Evolutionary conservation across 2,113 vertebrate species (phyloP), one percentile per base, ranked within the genome.

Genomic region (Verasper variegatus): DNA sequence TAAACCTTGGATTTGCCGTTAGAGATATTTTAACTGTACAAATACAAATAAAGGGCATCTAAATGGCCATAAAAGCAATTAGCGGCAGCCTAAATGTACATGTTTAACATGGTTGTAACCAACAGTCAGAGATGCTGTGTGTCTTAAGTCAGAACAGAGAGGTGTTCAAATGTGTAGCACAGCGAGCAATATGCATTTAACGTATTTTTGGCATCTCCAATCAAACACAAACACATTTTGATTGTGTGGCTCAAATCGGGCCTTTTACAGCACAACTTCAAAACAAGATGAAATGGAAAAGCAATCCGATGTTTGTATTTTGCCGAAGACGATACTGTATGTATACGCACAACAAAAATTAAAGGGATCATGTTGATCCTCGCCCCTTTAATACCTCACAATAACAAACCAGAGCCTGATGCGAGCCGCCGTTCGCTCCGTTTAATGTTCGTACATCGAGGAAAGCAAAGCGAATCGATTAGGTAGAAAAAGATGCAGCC

Each of bases 171-270:
- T 74, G 60, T 85, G 65, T 52, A 60, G 74, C 85, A 49, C 78
- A 88, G 86, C 76, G 71, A 77, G 76, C 70, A 84, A 56, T 45
- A 80, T 64, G 65, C 31, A 31, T 31, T 31, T 7, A 82, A 71
- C 70, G 81, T 77, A 85, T 85, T 87, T 83, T 80, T 83, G 66
- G 67, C 74, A 82, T 59, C 74, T 77, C 70, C 81, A 87, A 86
- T 90, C 84, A 84, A 74, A 85, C 83, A 87, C 81, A 86, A 68
- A 78, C 78, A 81, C 76, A 82, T 79, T 78, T 73, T 13, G 13
- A 79, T 42, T 42, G 40, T 67, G 78, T 62, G 69, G 31, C 66
- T 83, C 27, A 63, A 35, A 72, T 80, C 52, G 76, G 26, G 31
- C 45, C 63, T 12, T 60, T 74, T 42, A 61, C 60, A 42, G 27